Evolutionary conservation across 2,113 vertebrate genomes (phyloP).

Genomic region (Rhipidura dahli): DNA sequence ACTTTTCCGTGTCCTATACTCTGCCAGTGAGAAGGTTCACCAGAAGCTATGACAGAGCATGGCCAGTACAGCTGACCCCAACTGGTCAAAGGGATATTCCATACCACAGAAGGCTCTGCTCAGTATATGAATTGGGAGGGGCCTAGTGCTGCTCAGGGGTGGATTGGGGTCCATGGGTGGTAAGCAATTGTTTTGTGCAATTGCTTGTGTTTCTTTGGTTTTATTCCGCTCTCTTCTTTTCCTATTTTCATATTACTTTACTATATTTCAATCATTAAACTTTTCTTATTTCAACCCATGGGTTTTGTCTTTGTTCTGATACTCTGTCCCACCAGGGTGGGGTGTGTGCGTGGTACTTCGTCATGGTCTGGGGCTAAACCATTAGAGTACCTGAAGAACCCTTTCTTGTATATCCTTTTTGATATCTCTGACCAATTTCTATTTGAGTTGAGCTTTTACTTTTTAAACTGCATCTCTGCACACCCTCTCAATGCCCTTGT

Average conservation of each 20-base stretch:
- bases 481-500: not conserved
- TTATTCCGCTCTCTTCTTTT: not conserved
- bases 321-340: not conserved
- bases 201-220: not conserved
- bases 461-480: not conserved
- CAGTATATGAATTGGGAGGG: not conserved
- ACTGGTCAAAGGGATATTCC: not conserved
- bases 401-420: not conserved
- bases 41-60: not conserved
- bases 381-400: not conserved
- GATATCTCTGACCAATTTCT: not conserved
- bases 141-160: too few species aligned
- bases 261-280: not conserved
- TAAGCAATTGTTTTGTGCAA: not conserved
- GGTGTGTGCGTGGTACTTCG: fast-evolving
- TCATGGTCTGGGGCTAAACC: not conserved
- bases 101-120: not conserved
- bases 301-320: not conserved
- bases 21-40: not conserved
- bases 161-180: not conserved
- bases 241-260: not conserved
- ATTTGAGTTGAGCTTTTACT: not conserved
- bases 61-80: not conserved
- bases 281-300: not conserved
- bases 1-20: not conserved